A percentile compares a stretch with the other conserved stretches of the same genome.
Evolutionary conservation across 92 coral and sea anemone genomes (phyloP).

Genomic region (Ricordea florida): DNA sequence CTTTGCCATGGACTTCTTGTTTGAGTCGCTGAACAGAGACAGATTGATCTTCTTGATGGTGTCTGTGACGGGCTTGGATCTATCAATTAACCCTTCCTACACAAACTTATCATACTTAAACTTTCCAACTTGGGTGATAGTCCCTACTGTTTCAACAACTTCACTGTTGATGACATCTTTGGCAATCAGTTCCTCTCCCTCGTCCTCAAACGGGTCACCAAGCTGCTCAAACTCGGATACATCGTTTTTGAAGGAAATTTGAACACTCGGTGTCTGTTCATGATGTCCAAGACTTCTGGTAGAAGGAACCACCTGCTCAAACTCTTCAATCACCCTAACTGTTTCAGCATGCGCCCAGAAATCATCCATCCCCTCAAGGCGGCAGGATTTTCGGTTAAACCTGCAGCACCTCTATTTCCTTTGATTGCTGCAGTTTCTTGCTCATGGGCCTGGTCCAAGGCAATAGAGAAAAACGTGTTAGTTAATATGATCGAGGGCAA

Average conservation of each 20-base stretch:
- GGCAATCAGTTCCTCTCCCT: constrained; percentile 32
- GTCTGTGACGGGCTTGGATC: constrained; percentile 6
- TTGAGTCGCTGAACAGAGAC: not conserved
- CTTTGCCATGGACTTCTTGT: not conserved
- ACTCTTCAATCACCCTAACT: not conserved
- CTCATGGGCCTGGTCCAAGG: not conserved
- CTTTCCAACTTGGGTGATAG: not conserved
- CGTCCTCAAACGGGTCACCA: constrained; percentile 32
- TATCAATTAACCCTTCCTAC: constrained; percentile 9
- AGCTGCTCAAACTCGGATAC: not conserved
- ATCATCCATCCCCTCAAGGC: constrained; percentile 40
- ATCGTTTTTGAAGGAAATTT: constrained; percentile 8
- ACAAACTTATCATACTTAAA: not conserved
- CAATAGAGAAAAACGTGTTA: no score
- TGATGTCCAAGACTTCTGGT: not conserved
- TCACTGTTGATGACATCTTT: constrained; percentile 19
- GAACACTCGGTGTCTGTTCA: not conserved
- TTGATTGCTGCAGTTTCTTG: constrained; percentile 13
- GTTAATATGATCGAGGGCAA: no score
- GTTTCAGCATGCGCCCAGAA: constrained; percentile 3
- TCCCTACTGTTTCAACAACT: not conserved
- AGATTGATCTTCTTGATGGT: constrained; percentile 27
- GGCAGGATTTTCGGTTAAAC: constrained; percentile 45
- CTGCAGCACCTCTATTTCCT: constrained; percentile 29
- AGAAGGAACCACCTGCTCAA: not conserved